phyloP scores from a whole-genome alignment of 1,140 invertebrate genomes.

The Aphelinus certus region DNA sequence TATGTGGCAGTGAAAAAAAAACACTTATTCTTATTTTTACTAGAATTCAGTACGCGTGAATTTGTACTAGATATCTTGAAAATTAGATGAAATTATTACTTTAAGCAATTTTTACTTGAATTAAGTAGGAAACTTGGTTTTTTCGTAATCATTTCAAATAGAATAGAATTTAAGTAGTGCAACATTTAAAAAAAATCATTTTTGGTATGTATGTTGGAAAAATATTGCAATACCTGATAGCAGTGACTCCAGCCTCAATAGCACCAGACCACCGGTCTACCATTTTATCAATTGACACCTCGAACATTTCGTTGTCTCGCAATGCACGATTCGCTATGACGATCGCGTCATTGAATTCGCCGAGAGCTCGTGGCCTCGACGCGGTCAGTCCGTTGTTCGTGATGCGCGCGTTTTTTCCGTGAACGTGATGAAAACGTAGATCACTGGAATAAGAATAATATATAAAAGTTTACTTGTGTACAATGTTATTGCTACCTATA shows the following conservation, averaged over 20 bases:
- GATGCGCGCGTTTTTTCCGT: constrained; percentile 90
- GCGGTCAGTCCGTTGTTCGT: constrained; percentile 87
- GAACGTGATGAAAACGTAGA: constrained; percentile 87
- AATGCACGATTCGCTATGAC: constrained; percentile 89
- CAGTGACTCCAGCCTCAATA: constrained; percentile 74
- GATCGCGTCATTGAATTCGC: constrained; percentile 94
- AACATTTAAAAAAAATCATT: too few species aligned
- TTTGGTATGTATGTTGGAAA: background rate
- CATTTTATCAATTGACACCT: constrained; percentile 90
- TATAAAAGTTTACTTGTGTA: constrained; percentile 3
- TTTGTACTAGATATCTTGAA: too few species aligned
- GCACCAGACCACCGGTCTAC: constrained; percentile 92
- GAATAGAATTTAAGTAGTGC: too few species aligned
- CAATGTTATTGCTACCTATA: too few species aligned
- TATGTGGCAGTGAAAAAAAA: too few species aligned
- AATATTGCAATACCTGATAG: constrained; percentile 37
- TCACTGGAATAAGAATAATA: constrained; percentile 68
- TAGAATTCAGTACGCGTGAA: too few species aligned
- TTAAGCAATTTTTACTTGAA: too few species aligned
- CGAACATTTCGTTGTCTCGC: constrained; percentile 90
- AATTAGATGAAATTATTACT: too few species aligned
- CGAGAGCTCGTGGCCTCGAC: constrained; percentile 82
- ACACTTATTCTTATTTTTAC: too few species aligned
- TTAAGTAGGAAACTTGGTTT: too few species aligned
- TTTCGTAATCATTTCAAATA: too few species aligned